Conservation (phyloP, 2,888 invertebrate species). For the Neoaliturus tenellus region DNA sequence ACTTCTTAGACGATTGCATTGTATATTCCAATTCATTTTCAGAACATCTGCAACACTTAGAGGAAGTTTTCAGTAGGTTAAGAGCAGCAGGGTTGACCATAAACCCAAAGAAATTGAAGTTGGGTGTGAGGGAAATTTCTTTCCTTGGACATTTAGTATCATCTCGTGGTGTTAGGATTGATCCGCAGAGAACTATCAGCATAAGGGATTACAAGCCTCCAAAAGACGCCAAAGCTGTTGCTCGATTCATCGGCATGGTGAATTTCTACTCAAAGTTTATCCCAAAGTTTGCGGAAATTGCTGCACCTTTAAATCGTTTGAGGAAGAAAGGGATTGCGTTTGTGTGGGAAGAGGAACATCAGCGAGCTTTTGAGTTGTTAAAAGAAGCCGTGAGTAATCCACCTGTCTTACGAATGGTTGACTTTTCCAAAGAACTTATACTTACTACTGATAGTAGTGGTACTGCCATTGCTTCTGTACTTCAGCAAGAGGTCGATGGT, state of each 20-base stretch:
- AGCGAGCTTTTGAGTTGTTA: conserved; percentile 42
- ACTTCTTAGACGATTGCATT: conserved; percentile 61
- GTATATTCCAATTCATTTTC: conserved; percentile 48
- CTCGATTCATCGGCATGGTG: conserved; percentile 64
- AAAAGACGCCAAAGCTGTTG: conserved; percentile 58
- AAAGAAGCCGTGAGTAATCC: background rate
- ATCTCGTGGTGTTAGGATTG: conserved; percentile 55
- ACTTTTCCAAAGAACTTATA: background rate
- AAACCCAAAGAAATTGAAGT: conserved; percentile 62
- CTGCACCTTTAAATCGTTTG: background rate
- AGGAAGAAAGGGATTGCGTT: background rate
- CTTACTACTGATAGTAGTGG: background rate
- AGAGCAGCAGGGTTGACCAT: conserved; percentile 62
- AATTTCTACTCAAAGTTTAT: conserved; percentile 67
- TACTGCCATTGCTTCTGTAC: background rate
- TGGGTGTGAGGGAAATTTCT: conserved; percentile 15
- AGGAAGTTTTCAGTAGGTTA: conserved; percentile 56
- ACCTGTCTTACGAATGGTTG: conserved; percentile 55
- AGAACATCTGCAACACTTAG: conserved; percentile 55
- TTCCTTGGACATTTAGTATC: conserved; percentile 57
- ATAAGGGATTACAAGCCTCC: conserved; percentile 59
- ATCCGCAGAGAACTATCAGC: conserved; percentile 57
- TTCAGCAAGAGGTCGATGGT: conserved; percentile 7
- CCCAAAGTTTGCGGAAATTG: conserved; percentile 58
- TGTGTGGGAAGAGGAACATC: background rate